Evolutionary conservation across 2,888 invertebrate genomes (phyloP).

Genomic region (Zaprionus lineosus): DNA sequence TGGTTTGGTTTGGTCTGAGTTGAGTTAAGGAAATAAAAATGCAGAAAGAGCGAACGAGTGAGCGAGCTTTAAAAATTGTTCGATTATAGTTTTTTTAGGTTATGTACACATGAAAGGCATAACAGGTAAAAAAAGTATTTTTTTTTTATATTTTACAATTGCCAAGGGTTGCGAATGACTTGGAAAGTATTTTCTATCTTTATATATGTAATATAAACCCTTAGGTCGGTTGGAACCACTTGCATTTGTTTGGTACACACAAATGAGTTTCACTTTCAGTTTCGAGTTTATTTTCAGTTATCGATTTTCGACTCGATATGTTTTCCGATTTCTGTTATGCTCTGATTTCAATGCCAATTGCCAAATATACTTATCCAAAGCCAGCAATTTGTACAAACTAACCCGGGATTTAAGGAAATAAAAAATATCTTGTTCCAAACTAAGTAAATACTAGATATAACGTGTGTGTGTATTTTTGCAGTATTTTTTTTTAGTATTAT

Average conservation of each 20-base stretch:
- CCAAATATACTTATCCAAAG: conserved; percentile 55
- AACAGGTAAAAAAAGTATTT: conserved; percentile 40
- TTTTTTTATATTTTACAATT: conserved; percentile 51
- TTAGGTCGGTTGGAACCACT: conserved; percentile 64
- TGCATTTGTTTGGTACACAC: conserved; percentile 46
- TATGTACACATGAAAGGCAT: conserved; percentile 67
- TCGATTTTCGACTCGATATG: background rate
- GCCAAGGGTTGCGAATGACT: conserved; percentile 30
- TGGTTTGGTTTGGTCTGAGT: too few species aligned
- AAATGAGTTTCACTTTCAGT: conserved; percentile 4
- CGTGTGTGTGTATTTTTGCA: conserved; percentile 42
- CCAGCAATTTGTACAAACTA: conserved; percentile 65
- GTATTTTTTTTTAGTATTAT: conserved; percentile 47
- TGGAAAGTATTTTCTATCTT: conserved; percentile 35
- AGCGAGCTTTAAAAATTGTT: conserved; percentile 8
- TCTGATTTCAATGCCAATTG: conserved; percentile 57
- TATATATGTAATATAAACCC: conserved; percentile 42
- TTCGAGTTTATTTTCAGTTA: conserved; percentile 19
- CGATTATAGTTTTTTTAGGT: conserved; percentile 28
- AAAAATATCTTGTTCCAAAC: conserved; percentile 16
- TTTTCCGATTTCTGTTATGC: background rate
- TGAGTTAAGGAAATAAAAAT: conserved; percentile 34
- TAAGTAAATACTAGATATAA: conserved; percentile 31
- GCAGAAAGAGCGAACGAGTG: conserved; percentile 5
- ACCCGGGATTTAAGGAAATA: conserved; percentile 56